Percentiles rank a stretch among this genome's conserved stretches.
phyloP scores from a whole-genome alignment of 2,113 vertebrate genomes.

The Dolichotis patagonum region DNA sequence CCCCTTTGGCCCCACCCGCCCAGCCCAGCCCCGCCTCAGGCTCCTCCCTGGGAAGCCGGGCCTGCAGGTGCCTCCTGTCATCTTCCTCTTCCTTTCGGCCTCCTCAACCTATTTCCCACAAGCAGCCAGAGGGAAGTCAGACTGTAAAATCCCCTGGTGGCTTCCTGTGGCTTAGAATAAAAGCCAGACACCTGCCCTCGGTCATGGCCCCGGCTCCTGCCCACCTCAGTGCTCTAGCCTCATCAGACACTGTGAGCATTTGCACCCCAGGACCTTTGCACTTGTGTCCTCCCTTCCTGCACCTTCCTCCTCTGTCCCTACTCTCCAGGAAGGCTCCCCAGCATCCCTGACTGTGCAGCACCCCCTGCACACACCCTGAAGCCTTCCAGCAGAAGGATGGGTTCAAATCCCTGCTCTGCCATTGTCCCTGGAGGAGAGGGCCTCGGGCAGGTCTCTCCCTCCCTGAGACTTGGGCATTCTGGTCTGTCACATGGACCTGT shows the following conservation, averaged over 20 bases:
- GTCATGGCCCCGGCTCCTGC: neutral
- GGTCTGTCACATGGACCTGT: neutral
- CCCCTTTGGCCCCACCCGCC: too few species aligned
- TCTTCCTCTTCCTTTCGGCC: conserved; percentile 41
- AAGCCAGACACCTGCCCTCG: conserved; percentile 8
- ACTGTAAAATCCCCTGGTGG: conserved; percentile 56
- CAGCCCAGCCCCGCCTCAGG: rapidly evolving
- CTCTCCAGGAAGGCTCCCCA: neutral
- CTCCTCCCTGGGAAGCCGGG: neutral
- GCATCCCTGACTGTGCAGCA: neutral
- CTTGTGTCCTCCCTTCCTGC: neutral
- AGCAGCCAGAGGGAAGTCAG: conserved; percentile 44
- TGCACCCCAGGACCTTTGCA: neutral
- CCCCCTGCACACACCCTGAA: rapidly evolving
- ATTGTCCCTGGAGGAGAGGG: neutral
- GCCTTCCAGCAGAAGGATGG: neutral
- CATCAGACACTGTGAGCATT: neutral
- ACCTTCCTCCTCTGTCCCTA: neutral
- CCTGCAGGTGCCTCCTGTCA: conserved; percentile 63
- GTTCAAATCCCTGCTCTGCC: neutral
- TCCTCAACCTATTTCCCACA: conserved; percentile 25
- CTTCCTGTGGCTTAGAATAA: conserved; percentile 53
- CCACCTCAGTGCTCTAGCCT: neutral
- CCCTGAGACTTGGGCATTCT: neutral
- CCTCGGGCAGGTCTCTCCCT: neutral